Conservation (phyloP, 2,797 vertebrate genomes). For the Pristis pectinata region DNA sequence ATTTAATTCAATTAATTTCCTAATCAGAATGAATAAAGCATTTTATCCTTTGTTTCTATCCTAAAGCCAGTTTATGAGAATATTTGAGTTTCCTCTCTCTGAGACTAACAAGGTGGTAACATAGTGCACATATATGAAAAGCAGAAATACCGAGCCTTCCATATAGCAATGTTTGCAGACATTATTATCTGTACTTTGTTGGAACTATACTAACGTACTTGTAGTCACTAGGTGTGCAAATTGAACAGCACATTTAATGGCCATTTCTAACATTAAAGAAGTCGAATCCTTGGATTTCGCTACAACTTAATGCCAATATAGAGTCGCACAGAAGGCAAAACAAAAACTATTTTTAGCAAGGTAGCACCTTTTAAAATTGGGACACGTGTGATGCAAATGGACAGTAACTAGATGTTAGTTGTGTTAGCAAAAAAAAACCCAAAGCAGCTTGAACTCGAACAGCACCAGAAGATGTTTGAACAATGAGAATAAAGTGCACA, state of each 20-base stretch:
- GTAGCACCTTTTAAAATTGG: conserved; percentile 1
- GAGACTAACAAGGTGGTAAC: neutral
- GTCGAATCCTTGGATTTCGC: neutral
- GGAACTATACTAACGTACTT: neutral
- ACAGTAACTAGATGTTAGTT: neutral
- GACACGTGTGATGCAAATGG: neutral
- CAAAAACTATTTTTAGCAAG: neutral
- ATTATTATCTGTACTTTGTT: neutral
- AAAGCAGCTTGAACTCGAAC: neutral
- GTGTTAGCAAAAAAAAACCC: neutral
- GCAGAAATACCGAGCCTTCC: neutral
- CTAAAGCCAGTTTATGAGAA: conserved; percentile 4
- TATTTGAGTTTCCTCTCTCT: neutral
- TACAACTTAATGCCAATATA: neutral
- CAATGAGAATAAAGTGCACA: neutral
- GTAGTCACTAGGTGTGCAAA: conserved; percentile 9
- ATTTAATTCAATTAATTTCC: neutral
- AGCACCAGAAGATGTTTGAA: neutral
- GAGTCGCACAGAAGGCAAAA: neutral
- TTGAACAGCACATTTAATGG: neutral
- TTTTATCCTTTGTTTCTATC: neutral
- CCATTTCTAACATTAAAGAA: neutral
- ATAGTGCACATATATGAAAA: neutral
- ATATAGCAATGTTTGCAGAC: neutral
- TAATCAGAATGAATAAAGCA: conserved; percentile 1